These are phyloP conservation scores for Calcarius ornatus DNA, from an alignment of 2,113 vertebrate species.

Conservation along the genomic window DNA sequence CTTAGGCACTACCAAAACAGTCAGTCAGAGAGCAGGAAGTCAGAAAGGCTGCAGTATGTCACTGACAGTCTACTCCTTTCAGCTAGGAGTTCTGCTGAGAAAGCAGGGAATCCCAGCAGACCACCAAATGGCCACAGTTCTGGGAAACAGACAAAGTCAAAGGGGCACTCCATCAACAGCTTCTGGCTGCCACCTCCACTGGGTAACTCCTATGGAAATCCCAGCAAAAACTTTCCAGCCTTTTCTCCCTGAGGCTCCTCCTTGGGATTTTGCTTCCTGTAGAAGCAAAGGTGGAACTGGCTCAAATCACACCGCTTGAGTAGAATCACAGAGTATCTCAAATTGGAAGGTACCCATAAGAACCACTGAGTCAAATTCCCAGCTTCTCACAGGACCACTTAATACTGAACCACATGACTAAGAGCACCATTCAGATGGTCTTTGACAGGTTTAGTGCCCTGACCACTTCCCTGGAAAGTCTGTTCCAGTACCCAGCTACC, in stretches of 20 bases:
- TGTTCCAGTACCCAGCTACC: background rate
- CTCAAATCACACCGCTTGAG: background rate
- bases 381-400: background rate
- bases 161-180: background rate
- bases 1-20: background rate
- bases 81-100: background rate
- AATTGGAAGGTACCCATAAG: background rate
- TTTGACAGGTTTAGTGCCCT: background rate
- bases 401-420: background rate
- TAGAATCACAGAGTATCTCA: background rate
- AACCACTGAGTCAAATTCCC: background rate
- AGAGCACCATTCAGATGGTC: background rate
- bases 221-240: background rate
- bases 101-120: background rate
- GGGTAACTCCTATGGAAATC: background rate
- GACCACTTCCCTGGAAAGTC: background rate
- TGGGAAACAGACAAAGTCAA: background rate
- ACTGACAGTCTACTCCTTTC: background rate
- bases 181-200: background rate
- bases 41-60: background rate
- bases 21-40: background rate
- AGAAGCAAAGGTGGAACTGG: background rate
- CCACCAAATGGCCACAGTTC: background rate
- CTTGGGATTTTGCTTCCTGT: background rate
- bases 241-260: background rate